Conservation (phyloP, 37 sponge, comb jelly and placozoan species). For the Agelas oroides region DNA sequence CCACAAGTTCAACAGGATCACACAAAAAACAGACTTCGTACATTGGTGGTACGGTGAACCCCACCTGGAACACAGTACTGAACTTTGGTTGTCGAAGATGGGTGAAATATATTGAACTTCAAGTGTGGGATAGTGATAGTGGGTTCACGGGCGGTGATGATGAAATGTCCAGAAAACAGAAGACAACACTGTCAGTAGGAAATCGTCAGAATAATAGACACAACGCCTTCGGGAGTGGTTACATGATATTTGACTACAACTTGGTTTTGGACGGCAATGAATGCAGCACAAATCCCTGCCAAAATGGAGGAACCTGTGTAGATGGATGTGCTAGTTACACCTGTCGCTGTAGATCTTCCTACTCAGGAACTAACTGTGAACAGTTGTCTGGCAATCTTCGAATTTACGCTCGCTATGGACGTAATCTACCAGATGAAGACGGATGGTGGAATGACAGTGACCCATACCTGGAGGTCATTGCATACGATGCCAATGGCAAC, state of each 20-base stretch:
- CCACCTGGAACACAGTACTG: not conserved
- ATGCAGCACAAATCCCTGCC: not conserved
- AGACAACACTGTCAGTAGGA: not conserved
- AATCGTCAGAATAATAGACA: not conserved
- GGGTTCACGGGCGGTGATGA: not conserved
- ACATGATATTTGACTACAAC: not conserved
- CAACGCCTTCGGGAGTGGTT: not conserved
- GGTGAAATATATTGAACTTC: not conserved
- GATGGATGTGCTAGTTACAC: not conserved
- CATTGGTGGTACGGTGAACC: not conserved
- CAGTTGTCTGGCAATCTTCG: not conserved
- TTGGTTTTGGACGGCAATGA: too few relatives aligned
- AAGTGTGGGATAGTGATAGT: not conserved
- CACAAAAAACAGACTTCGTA: not conserved
- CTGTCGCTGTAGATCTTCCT: not conserved
- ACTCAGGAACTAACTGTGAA: constrained; percentile 11
- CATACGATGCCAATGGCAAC: not conserved
- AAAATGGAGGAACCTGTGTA: not conserved
- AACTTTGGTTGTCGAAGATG: not conserved
- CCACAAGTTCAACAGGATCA: not conserved
- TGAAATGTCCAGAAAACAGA: not conserved
- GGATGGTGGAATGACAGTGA: not conserved
- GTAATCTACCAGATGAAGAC: constrained; percentile 3
- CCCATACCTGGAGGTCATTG: not conserved
- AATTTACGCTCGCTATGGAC: not conserved